Percentiles rank a stretch among this genome's conserved stretches.
Evolutionary conservation across 1,140 invertebrate species (phyloP).

Genomic region (Ylistrum balloti): DNA sequence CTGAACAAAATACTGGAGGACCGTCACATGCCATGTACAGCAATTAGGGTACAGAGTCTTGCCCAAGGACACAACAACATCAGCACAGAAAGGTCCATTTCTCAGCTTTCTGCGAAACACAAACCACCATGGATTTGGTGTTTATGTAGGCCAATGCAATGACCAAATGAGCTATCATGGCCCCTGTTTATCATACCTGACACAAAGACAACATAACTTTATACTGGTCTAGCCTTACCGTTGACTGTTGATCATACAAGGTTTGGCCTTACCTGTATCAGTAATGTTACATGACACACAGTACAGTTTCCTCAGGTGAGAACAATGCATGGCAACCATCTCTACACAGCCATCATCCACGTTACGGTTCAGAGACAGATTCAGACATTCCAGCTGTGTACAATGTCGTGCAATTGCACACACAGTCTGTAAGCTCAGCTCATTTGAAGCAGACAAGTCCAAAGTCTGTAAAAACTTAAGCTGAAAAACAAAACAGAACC

Average conservation of each 20-base stretch:
- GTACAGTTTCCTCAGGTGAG: slow-evolving; percentile 66
- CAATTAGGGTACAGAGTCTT: too few species aligned
- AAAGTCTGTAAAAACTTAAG: slow-evolving; percentile 68
- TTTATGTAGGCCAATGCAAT: too few species aligned
- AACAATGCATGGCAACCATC: slow-evolving; percentile 60
- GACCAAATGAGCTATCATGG: too few species aligned
- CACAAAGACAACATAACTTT: neutral
- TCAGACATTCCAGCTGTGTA: slow-evolving; percentile 68
- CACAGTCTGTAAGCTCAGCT: slow-evolving; percentile 65
- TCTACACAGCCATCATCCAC: slow-evolving; percentile 71
- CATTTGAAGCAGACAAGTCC: slow-evolving; percentile 71
- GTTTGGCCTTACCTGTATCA: slow-evolving; percentile 70
- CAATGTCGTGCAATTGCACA: slow-evolving; percentile 66
- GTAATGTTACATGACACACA: slow-evolving; percentile 74
- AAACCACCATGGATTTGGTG: too few species aligned
- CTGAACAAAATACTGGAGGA: too few species aligned
- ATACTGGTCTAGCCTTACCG: neutral
- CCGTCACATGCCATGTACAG: too few species aligned
- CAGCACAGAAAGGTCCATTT: too few species aligned
- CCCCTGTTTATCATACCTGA: too few species aligned
- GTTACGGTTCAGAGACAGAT: slow-evolving; percentile 71
- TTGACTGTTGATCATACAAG: neutral
- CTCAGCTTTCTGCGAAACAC: too few species aligned
- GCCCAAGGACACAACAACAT: too few species aligned
- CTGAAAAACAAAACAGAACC: slow-evolving; percentile 59